Conservation (phyloP, 2,888 invertebrate genomes). For the Pecten maximus region DNA sequence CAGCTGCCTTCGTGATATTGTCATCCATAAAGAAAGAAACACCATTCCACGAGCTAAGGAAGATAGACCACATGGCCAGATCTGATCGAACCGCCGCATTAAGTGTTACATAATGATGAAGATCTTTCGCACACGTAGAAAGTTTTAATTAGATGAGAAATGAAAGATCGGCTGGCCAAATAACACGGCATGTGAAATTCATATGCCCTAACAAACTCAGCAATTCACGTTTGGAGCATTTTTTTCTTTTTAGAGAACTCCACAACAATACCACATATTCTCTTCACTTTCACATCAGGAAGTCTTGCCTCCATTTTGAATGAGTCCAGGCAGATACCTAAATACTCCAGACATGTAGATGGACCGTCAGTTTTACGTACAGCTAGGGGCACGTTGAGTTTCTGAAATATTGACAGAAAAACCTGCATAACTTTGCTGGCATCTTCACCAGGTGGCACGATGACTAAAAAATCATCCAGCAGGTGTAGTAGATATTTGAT, state of each 20-base stretch:
- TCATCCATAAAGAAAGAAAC: slow-evolving; percentile 54
- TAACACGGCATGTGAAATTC: slow-evolving; percentile 47
- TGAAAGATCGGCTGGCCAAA: slow-evolving; percentile 52
- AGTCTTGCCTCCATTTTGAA: background rate
- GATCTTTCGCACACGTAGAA: slow-evolving; percentile 43
- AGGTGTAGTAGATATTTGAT: slow-evolving; percentile 44
- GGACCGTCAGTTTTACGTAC: background rate
- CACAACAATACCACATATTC: background rate
- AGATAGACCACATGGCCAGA: slow-evolving; percentile 51
- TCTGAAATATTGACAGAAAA: no score
- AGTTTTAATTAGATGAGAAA: slow-evolving; percentile 47
- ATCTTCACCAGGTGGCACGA: no score
- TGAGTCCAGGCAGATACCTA: background rate
- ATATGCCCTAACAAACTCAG: slow-evolving; percentile 46
- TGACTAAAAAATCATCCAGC: slow-evolving; percentile 48
- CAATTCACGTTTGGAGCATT: slow-evolving; percentile 45
- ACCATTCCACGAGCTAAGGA: slow-evolving; percentile 55
- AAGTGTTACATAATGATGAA: slow-evolving; percentile 49
- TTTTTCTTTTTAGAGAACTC: background rate
- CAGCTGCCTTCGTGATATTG: slow-evolving; percentile 38
- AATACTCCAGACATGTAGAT: background rate
- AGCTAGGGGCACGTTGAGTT: background rate
- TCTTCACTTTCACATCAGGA: background rate
- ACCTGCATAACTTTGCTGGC: no score
- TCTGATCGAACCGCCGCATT: slow-evolving; percentile 42